These are phyloP conservation scores for Pelagia noctiluca DNA, from an alignment of 30 jellyfish, hydroid and myxozoan species.

Conservation along the genomic window DNA sequence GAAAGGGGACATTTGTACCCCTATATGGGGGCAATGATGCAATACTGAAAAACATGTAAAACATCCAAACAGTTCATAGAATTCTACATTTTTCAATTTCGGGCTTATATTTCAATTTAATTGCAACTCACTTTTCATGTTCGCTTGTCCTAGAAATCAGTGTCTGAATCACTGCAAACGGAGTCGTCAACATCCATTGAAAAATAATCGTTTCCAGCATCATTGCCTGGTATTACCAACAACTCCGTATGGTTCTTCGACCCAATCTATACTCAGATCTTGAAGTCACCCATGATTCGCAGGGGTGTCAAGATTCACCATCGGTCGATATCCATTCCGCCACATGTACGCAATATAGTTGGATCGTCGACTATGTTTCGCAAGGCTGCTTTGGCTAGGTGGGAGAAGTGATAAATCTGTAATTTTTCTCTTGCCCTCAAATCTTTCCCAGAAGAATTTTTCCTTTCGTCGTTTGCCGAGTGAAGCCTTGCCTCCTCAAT, in stretches of 20 bases:
- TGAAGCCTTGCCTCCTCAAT: constrained; percentile 13
- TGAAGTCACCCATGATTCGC: constrained; percentile 52
- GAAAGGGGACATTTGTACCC: too few species aligned
- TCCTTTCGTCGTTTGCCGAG: constrained; percentile 47
- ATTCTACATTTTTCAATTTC: too few species aligned
- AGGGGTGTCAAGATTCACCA: constrained; percentile 55
- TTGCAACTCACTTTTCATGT: constrained; percentile 1
- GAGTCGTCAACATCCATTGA: constrained; percentile 18
- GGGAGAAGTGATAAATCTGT: constrained; percentile 53
- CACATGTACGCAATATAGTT: constrained; percentile 58
- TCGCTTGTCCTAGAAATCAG: constrained; percentile 42
- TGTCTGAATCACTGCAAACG: constrained; percentile 50
- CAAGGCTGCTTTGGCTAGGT: constrained; percentile 64
- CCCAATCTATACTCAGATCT: constrained; percentile 48
- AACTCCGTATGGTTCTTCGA: constrained; percentile 45
- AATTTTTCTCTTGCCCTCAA: constrained; percentile 33
- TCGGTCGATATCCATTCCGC: constrained; percentile 41
- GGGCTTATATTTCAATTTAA: too few species aligned
- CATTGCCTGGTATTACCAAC: constrained; percentile 45
- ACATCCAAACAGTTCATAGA: too few species aligned
- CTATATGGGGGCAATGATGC: too few species aligned
- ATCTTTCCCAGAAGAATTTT: constrained; percentile 46
- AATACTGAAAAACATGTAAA: too few species aligned
- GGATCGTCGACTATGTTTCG: constrained; percentile 42
- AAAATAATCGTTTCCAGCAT: constrained; percentile 8